Base-by-base conservation (phyloP, 2,888 invertebrate genomes). In the Agriopis marginaria region DNA sequence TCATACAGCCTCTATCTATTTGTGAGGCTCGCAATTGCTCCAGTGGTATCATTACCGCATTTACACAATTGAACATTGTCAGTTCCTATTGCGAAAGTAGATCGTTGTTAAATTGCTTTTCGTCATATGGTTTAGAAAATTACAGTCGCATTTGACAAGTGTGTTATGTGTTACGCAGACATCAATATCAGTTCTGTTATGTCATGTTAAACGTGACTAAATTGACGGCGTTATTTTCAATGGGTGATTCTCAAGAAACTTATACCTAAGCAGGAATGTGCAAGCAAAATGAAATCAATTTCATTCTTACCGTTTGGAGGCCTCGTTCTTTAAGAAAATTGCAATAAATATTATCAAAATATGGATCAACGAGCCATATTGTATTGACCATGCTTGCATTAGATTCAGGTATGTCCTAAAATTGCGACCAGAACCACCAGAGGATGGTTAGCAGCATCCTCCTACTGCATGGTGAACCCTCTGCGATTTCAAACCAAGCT, bases 1-100 rank as follows among this genome's bases (percentile, higher is more conserved):
- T 78, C 78, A 71, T 72, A 77, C 78, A 76, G 71, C 75, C 60
- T 77, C 78, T 79, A 75, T 80, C 78, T 74, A 74, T 78, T 81
- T 78, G 78, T 81, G 73, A 74, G 73, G 75, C 76, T 76, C 76
- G 75, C 81, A 84, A 85, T 84, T 78, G 80, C 79, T 83, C 83
- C 84, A 76, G 79, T 76, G 79, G 80, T 88, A 83, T 87, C 86
- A 89, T 89, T 91, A 89, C 86, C 82, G 82, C 85, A 84, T 90
- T 89, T 90, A 86, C 89, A 89, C 90, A 91, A 90, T 89, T 87
- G 83, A 79, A 90, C 86, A 86, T 87, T 89, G 89, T 90, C 86
- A 86, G 88, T 83, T 82, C 78, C 82, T 77, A 88, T 92, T 92
- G 83, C 86, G 88, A 90, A 91, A 92, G 83, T 87, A 87, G 89